Evolutionary conservation across 37 sponge, comb jelly and placozoan genomes (phyloP), one percentile per base, ranked within the genome.

Genomic region (Geodia barretti): DNA sequence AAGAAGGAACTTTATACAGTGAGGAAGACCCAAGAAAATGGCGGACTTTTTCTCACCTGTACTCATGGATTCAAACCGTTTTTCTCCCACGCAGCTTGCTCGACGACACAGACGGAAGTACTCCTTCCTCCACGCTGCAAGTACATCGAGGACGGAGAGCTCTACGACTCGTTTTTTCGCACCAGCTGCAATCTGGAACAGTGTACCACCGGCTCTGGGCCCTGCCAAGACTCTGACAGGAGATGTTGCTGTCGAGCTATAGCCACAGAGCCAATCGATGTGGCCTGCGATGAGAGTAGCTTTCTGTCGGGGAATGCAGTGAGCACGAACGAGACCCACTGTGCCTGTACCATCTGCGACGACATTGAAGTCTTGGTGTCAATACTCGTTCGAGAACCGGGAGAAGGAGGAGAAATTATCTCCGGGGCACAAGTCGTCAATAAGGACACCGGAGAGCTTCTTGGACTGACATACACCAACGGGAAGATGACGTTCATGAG

Each of bases 281-380:
- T 32, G 31, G 68, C 25, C 3, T 33, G 34, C 4, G 34, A 4
- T 68, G 34, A 4, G 1, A 62, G 4, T 2, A 7, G 33, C 68
- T 30, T 29, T 32, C 25, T 28, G 3, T 3, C 20, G 25, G 33
- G 34, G 20, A 47, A 7, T 47, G 54, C 54, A 17, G 14, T 47
- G 11, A 47, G 54, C 7, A 47, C 54, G 14, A 68, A 70, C 25
- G 39, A 43, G 3, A 59, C 72, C 20, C 25, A 21, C 35, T 80
- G 81, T 71, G 71, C 62, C 21, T 80, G 81, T 32, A 9, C 61
- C 4, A 28, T 42, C n/a, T 80, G 81, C 28, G 60, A 70, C 60
- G 81, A 80, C 40, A 71, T 80, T 34, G n/a, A 17, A 29, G 61
- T 70, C 20, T 59, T 25, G 1, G 71, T 80, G 11, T 26, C 9